These are phyloP conservation scores for Penaeus japonicus DNA, from an alignment of 1,140 invertebrate genomes.

Conservation along the genomic window DNA sequence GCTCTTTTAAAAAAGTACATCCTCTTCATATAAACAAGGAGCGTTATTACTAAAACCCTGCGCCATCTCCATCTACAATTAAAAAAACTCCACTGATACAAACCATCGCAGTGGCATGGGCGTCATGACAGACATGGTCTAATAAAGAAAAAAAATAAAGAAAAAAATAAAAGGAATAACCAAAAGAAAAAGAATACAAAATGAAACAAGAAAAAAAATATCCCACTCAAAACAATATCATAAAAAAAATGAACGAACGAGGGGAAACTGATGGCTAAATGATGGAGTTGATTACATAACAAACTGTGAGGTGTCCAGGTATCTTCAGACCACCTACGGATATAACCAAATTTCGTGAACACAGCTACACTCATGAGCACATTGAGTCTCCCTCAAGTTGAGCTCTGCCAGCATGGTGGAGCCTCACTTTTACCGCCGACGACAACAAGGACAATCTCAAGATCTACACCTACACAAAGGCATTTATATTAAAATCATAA, in stretches of 20 bases:
- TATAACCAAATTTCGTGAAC: conserved; percentile 18
- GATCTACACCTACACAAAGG: no score
- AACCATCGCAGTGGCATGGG: background rate
- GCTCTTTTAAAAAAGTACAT: conserved; percentile 25
- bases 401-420: conserved; percentile 31
- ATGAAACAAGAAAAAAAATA: no score
- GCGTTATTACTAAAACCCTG: conserved; percentile 28
- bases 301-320: background rate
- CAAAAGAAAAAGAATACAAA: no score
- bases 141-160: no score
- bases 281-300: no score
- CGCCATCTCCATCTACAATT: conserved; percentile 16
- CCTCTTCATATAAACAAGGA: conserved; percentile 11
- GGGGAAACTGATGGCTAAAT: no score
- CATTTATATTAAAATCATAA: no score
- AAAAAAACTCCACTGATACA: background rate
- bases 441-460: background rate
- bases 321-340: background rate
- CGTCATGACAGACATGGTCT: no score
- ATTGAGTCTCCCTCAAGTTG: conserved; percentile 24
- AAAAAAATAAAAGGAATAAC: no score
- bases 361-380: conserved; percentile 39
- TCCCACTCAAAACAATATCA: no score
- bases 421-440: background rate
- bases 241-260: no score